Conservation (phyloP, 2,113 vertebrate species). For the Sterrhoptilus dennistouni region DNA sequence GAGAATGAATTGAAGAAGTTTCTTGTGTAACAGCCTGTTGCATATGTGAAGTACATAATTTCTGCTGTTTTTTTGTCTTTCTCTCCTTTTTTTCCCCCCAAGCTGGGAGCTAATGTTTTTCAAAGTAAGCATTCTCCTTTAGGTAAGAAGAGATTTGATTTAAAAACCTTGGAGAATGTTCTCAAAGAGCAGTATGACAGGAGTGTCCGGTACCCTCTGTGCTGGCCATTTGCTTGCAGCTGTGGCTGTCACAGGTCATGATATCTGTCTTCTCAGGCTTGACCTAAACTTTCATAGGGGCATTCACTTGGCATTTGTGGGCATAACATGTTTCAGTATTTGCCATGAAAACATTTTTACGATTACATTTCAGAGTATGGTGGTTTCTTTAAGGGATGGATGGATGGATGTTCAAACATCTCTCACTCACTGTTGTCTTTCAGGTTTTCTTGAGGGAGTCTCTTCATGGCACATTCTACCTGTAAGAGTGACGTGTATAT, state of each 20-base stretch:
- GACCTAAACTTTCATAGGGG: background rate
- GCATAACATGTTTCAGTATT: background rate
- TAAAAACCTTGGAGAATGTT: background rate
- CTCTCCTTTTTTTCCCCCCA: fast-evolving
- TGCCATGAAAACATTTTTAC: background rate
- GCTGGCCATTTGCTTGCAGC: background rate
- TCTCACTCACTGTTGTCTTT: background rate
- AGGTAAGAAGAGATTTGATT: background rate
- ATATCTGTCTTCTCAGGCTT: background rate
- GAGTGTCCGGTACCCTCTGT: background rate
- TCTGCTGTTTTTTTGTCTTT: background rate
- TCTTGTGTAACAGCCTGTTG: background rate
- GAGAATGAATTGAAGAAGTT: background rate
- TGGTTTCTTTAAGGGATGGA: background rate
- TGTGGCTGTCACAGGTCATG: background rate
- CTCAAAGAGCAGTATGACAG: background rate
- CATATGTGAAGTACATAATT: background rate
- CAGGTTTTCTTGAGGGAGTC: background rate
- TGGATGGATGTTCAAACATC: background rate
- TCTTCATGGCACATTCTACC: background rate
- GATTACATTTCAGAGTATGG: background rate
- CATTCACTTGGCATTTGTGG: background rate
- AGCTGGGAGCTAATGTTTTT: background rate
- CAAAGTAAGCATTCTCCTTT: background rate
- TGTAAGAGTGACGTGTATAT: background rate